Evolutionary conservation across 1,140 invertebrate species (phyloP).

Genomic region (Spodoptera litura): DNA sequence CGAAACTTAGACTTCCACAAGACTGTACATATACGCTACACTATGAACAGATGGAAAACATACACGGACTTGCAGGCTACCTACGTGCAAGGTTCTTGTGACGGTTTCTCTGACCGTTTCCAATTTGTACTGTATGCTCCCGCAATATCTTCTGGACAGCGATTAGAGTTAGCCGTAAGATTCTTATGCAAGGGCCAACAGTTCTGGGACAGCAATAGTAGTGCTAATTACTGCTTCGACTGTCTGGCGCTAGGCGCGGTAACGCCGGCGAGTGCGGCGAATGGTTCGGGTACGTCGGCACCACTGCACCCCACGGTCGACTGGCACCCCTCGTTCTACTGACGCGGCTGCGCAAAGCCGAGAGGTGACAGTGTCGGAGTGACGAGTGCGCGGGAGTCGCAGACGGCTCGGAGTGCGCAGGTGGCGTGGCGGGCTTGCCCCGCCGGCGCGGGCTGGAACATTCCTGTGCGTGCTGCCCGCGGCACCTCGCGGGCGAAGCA

Average conservation of each 20-base stretch:
- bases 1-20: slow-evolving; percentile 97
- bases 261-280: slow-evolving; percentile 63
- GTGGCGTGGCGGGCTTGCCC: slow-evolving; percentile 21
- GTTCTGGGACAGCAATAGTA: slow-evolving; percentile 96
- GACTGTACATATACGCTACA: slow-evolving; percentile 94
- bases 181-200: slow-evolving; percentile 94
- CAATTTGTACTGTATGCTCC: slow-evolving; percentile 91
- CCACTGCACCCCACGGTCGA: slow-evolving; percentile 50
- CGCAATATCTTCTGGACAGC: slow-evolving; percentile 90
- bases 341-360: slow-evolving; percentile 47
- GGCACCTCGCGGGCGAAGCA: slow-evolving; percentile 53
- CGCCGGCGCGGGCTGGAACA: slow-evolving; percentile 53
- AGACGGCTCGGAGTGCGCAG: not conserved
- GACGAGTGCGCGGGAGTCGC: slow-evolving; percentile 45
- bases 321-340: slow-evolving; percentile 38
- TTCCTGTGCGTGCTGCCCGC: slow-evolving; percentile 67
- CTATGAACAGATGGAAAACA: slow-evolving; percentile 94
- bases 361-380: slow-evolving; percentile 24
- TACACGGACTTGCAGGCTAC: slow-evolving; percentile 93
- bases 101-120: slow-evolving; percentile 97
- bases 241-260: slow-evolving; percentile 87
- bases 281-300: slow-evolving; percentile 53
- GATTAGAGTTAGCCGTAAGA: slow-evolving; percentile 93
- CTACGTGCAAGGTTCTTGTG: slow-evolving; percentile 95
- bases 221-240: slow-evolving; percentile 94